Base-by-base conservation (phyloP, 2,888 invertebrate species). In the Lasioglossum figueresi region DNA sequence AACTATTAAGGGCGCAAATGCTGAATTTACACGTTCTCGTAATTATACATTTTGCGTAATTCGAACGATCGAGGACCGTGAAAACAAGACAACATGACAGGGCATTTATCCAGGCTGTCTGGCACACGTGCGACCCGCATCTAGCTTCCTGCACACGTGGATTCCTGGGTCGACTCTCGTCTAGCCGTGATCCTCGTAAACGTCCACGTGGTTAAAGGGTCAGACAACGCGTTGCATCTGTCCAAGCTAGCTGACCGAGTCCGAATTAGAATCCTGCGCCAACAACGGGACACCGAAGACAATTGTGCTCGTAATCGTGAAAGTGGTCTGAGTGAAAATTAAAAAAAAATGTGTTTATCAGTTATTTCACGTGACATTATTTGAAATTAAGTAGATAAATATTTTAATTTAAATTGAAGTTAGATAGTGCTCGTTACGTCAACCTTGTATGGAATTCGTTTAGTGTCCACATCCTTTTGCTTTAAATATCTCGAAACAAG, bases 81-180 rank as follows among this genome's bases (percentile, higher is more conserved):
- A 59, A 59, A 59, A 59, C n/a, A n/a, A n/a, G n/a, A n/a, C n/a
- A n/a, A n/a, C n/a, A n/a, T 27, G 14, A 59, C 59, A 5, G 27
- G 31, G 27, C 59, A 27, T 59, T 59, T 16, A 27, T 27, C 27
- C 59, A 27, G 59, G 2, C 16, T 27, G 59, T 59, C 27, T 5
- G 16, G 27, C 82, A 88, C 89, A 91, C 90, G 89, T 90, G 91
- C 84, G 83, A 86, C 92, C 91, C 92, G 91, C 91, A 91, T 92
- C 86, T 82, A 85, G 88, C 88, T 92, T 92, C 92, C 92, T 91
- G 92, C 87, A 88, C 92, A 92, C 92, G 92, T 92, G 92, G 91
- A 91, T 89, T 79, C 88, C 83, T 79, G 84, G 86, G 76, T 66
- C 85, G 79, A 23, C 12, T 37, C 68, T 34, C 79, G 84, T 75